phyloP scores from a whole-genome alignment of 2,797 vertebrate species.

The Hydrophis major region DNA sequence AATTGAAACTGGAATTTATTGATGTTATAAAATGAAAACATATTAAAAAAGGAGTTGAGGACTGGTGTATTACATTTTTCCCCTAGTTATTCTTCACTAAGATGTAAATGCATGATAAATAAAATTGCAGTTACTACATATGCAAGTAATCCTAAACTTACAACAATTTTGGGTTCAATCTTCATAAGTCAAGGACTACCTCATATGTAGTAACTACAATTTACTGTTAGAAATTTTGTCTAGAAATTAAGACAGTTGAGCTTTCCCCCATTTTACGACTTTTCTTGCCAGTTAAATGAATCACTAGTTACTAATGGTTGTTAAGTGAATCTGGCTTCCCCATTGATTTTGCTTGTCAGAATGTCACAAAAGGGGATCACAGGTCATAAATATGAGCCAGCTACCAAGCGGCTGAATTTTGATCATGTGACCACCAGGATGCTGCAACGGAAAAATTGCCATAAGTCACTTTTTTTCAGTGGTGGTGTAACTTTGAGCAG shows the following conservation, averaged over 20 bases:
- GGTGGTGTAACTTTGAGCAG: neutral
- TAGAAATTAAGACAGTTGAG: neutral
- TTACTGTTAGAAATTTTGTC: neutral
- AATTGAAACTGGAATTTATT: too few species aligned
- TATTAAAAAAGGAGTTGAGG: neutral
- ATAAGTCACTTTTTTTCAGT: neutral
- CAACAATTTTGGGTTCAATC: neutral
- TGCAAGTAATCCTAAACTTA: neutral
- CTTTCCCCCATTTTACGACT: neutral
- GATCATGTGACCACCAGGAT: neutral
- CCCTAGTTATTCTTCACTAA: neutral
- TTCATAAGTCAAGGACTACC: too few species aligned
- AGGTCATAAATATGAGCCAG: neutral
- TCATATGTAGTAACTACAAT: too few species aligned
- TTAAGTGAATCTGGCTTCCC: neutral
- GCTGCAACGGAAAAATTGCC: neutral
- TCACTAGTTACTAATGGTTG: neutral
- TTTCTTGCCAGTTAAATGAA: neutral
- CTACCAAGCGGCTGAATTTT: neutral
- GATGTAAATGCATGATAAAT: neutral
- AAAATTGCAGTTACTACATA: neutral
- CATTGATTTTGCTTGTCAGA: neutral
- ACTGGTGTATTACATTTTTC: neutral
- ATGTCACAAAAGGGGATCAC: neutral
- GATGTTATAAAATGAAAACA: too few species aligned